Evolutionary conservation across 1,140 invertebrate genomes (phyloP).

Genomic region (Pogonomyrmex barbatus): DNA sequence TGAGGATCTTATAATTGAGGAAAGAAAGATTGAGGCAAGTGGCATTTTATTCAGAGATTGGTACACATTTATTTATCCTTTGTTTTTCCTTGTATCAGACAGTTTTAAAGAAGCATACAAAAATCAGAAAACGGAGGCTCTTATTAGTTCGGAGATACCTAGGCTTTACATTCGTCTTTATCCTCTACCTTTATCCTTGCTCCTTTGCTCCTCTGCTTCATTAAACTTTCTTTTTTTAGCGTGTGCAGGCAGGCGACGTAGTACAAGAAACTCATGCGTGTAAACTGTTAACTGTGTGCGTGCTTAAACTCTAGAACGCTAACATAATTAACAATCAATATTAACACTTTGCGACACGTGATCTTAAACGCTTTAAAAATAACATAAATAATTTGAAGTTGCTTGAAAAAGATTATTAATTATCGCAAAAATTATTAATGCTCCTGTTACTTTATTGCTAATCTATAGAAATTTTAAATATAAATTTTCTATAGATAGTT

Average conservation of each 20-base stretch:
- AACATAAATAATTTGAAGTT: not conserved
- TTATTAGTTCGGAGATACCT: slow-evolving; percentile 80
- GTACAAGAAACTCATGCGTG: slow-evolving; percentile 56
- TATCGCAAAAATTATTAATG: not conserved
- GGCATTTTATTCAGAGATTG: slow-evolving; percentile 82
- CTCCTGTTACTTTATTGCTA: not conserved
- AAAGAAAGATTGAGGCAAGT: not conserved
- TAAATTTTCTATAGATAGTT: not conserved
- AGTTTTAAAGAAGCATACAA: slow-evolving; percentile 85
- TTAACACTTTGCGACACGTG: not conserved
- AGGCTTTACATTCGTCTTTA: slow-evolving; percentile 74
- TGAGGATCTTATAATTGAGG: not conserved
- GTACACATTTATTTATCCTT: slow-evolving; percentile 86
- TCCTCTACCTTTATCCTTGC: slow-evolving; percentile 58
- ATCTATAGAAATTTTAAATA: not conserved
- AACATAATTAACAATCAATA: slow-evolving; percentile 7
- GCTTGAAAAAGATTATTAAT: not conserved
- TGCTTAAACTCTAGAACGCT: slow-evolving; percentile 58
- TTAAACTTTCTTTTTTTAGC: slow-evolving; percentile 65
- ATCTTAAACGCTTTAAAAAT: not conserved
- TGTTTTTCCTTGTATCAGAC: slow-evolving; percentile 82
- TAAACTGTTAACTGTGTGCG: slow-evolving; percentile 33
- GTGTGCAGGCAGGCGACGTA: slow-evolving; percentile 75
- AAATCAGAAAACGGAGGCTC: slow-evolving; percentile 82
- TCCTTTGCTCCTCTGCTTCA: slow-evolving; percentile 55